A percentile compares a stretch with the other conserved stretches of the same genome.
phyloP scores from a whole-genome alignment of 2,797 vertebrate genomes.

The Aviceda cuculoides region DNA sequence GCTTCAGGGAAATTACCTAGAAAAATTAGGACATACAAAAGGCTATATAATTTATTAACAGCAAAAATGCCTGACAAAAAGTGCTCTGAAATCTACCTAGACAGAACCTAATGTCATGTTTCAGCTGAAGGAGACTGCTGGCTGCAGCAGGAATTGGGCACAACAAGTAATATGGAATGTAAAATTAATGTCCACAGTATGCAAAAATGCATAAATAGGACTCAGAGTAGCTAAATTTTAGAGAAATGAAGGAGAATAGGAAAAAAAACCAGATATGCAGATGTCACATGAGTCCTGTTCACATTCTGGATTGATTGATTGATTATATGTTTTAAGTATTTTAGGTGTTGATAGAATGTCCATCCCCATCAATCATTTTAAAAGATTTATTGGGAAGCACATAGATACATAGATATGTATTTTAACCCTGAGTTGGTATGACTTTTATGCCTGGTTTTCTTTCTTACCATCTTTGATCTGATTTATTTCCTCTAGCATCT shows the following conservation, averaged over 20 bases:
- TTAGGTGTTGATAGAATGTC: not conserved
- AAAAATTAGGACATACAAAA: not conserved
- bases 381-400: not conserved
- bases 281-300: not conserved
- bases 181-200: not conserved
- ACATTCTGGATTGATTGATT: not conserved
- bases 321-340: not conserved
- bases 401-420: not conserved
- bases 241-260: not conserved
- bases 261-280: not conserved
- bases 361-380: not conserved
- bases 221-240: not conserved
- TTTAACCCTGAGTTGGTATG: not conserved
- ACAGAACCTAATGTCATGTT: not conserved
- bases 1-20: not conserved
- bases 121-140: not conserved
- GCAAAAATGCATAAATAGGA: not conserved
- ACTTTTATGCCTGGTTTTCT: not conserved
- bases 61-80: not conserved
- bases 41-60: not conserved
- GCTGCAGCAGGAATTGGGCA: not conserved
- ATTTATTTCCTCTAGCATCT: constrained; percentile 4
- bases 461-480: not conserved
- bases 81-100: not conserved
- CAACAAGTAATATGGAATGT: not conserved